Evolutionary conservation across 2,797 vertebrate genomes (phyloP).

Genomic region (Amblyraja radiata): DNA sequence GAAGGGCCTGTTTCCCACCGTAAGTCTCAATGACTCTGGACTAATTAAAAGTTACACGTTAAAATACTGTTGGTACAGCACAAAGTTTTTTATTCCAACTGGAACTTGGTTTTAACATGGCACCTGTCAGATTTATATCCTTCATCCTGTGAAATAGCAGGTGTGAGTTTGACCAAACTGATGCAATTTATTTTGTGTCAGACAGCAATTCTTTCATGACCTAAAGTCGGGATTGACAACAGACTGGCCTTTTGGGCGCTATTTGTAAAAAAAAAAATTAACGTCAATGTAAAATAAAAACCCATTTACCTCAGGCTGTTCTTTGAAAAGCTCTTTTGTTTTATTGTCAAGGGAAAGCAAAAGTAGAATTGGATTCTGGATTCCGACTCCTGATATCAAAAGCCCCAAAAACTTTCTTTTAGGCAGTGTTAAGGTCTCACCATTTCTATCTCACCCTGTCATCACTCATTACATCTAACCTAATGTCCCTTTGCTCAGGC

Average conservation of each 20-base stretch:
- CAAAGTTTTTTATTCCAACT: not conserved
- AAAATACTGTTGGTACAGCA: not conserved
- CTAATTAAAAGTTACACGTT: not conserved
- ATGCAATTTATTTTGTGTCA: not conserved
- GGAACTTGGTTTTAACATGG: not conserved
- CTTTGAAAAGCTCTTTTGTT: not conserved
- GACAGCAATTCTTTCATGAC: not conserved
- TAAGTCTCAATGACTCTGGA: too few relatives aligned
- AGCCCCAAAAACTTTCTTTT: not conserved
- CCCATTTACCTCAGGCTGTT: constrained; percentile 12
- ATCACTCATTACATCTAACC: not conserved
- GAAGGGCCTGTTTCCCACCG: too few relatives aligned
- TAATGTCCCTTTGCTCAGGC: not conserved
- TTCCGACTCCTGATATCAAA: not conserved
- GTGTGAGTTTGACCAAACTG: not conserved
- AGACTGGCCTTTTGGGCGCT: not conserved
- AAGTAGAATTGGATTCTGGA: not conserved
- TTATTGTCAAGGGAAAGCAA: not conserved
- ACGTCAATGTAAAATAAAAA: constrained; percentile 17
- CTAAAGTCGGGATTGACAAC: not conserved
- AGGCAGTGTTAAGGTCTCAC: not conserved
- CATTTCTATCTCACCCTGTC: not conserved
- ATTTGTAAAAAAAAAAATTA: constrained; percentile 30
- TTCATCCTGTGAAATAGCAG: not conserved
- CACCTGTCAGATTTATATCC: not conserved